Evolutionary conservation across 2,113 vertebrate genomes (phyloP).

Genomic region (Scalopus aquaticus): DNA sequence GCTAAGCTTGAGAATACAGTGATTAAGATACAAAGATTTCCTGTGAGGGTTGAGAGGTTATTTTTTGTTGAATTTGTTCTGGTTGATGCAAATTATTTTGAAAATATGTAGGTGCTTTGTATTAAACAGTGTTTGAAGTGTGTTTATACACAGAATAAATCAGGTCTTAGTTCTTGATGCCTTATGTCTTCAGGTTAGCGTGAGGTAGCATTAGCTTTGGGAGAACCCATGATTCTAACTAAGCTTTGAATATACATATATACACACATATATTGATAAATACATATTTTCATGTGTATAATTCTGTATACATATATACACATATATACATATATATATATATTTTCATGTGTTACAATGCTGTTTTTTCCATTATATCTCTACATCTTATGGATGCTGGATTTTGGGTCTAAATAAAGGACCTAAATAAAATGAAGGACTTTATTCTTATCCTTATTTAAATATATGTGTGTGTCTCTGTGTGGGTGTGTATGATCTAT

Average conservation of each 20-base stretch:
- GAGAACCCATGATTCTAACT: not conserved
- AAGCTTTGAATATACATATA: not conserved
- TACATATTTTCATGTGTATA: not conserved
- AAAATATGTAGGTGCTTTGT: not conserved
- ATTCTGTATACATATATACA: not conserved
- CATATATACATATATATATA: not conserved
- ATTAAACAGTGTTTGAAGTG: not conserved
- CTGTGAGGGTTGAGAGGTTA: not conserved
- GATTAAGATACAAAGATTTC: not conserved
- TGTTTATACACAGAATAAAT: not conserved
- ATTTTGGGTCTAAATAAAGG: not conserved
- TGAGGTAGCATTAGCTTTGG: not conserved
- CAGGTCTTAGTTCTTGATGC: not conserved
- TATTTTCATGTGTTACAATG: not conserved
- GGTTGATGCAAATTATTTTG: not conserved
- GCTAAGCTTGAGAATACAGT: not conserved
- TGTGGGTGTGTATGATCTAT: too few relatives aligned
- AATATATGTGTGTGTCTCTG: not conserved
- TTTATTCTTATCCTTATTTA: not conserved
- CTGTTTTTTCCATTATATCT: not conserved
- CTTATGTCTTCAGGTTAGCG: not conserved
- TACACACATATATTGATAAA: too few relatives aligned
- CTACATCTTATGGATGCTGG: not conserved
- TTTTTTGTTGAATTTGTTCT: constrained; percentile 8
- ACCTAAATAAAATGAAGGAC: constrained; percentile 4